phyloP scores from a whole-genome alignment of 2,888 invertebrate species.

The Falcaria lacertinaria region DNA sequence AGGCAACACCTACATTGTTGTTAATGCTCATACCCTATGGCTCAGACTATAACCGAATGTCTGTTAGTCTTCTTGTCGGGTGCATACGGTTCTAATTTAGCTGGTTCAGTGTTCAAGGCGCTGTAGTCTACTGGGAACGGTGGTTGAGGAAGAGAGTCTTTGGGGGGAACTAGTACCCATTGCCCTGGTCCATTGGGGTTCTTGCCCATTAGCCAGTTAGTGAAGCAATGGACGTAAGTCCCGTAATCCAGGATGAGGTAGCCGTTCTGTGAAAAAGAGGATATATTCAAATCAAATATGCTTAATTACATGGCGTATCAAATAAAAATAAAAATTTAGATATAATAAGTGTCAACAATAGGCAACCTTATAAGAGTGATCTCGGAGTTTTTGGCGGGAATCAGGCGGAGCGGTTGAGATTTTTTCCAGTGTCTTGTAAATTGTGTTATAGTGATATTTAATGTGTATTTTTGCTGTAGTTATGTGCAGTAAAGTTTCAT shows the following conservation, averaged over 20 bases:
- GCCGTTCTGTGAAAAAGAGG: conserved; percentile 78
- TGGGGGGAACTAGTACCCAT: conserved; percentile 83
- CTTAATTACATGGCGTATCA: too few relatives aligned
- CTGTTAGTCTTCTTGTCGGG: conserved; percentile 84
- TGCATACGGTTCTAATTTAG: conserved; percentile 84
- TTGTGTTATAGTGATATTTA: too few relatives aligned
- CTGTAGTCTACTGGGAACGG: conserved; percentile 88
- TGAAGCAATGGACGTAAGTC: conserved; percentile 85
- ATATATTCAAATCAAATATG: conserved; percentile 2
- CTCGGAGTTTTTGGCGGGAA: too few relatives aligned
- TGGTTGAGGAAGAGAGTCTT: conserved; percentile 73
- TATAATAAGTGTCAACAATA: too few relatives aligned
- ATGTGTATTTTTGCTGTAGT: too few relatives aligned
- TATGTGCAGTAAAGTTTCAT: too few relatives aligned
- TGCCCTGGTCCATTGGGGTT: conserved; percentile 88
- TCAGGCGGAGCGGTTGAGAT: too few relatives aligned
- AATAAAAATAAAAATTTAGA: too few relatives aligned
- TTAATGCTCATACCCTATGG: not conserved
- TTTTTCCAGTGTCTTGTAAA: too few relatives aligned
- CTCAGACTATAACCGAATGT: conserved; percentile 83
- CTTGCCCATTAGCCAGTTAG: conserved; percentile 86
- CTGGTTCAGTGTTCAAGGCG: conserved; percentile 84
- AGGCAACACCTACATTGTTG: not conserved
- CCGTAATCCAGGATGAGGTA: conserved; percentile 83
- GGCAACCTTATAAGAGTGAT: too few relatives aligned